Base-by-base conservation (phyloP, 1,140 invertebrate species). In the Teleopsis dalmanni region DNA sequence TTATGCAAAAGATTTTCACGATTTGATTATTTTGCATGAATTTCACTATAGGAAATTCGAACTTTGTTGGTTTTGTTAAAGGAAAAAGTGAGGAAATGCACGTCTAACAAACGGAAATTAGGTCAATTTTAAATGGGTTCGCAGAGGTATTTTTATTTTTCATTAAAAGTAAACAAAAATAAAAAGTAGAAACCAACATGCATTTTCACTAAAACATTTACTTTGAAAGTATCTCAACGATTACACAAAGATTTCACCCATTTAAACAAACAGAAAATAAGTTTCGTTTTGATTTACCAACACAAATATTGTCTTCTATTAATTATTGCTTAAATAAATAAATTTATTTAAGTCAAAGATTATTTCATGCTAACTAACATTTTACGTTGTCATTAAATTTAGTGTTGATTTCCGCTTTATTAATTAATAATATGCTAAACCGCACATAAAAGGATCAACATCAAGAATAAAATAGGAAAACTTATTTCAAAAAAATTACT, bases 91-190 rank as follows among this genome's bases (percentile, higher is more conserved):
- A 18, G 8, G 18, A 46, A 46, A 35, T 25, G 22, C 10, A 19
- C 35, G 23, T 34, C 33, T 46, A 46, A 25, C 26, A 21, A 46
- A 46, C 33, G 33, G 33, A 46, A 46, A 46, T 46, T 46, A 29
- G 44, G 44, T 46, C 44, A 46, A 14, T 33, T 45, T 21, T 14
- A 3, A 21, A 21, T 21, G 27, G 26, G 16, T 6, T 43, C 18
- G 23, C 7, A 42, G 14, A 13, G 13, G 7, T 29, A 29, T 13
- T 13, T 29, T 29, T 13, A 29, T 8, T 29, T 8, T 29, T 29
- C 27, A 29, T 29, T 29, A 13, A 29, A 29, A 29, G 13, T 7
- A 29, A 29, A 8, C 7, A 29, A 29, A 29, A 29, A 29, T 8
- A 29, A 8, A 13, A 29, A 8, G 27, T 8, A 29, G 27, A 7